Percentiles rank a stretch among this genome's conserved stretches.
Conservation (phyloP, 1,140 invertebrate species). For the Mycetomoellerius zeteki region DNA sequence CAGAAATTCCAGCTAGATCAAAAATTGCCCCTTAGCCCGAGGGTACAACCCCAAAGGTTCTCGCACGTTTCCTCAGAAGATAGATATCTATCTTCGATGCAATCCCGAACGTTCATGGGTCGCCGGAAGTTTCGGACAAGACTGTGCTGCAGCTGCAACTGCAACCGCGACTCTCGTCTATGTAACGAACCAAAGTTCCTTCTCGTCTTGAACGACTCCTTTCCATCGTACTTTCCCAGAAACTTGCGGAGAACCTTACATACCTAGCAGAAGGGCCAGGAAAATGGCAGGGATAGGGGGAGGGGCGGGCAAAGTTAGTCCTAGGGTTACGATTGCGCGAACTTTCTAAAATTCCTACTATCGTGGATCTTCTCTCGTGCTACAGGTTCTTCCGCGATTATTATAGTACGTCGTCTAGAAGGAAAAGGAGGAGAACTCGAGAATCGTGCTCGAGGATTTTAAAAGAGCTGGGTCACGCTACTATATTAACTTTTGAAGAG, state of each 20-base stretch:
- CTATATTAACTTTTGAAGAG: conserved; percentile 36
- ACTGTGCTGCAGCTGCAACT: conserved; percentile 34
- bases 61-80: conserved; percentile 4
- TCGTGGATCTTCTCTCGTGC: conserved; percentile 36
- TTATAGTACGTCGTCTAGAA: background rate
- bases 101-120: conserved; percentile 34
- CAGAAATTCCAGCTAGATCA: conserved; percentile 66
- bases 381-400: conserved; percentile 35
- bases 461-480: conserved; percentile 33
- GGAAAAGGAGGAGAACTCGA: background rate
- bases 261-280: background rate
- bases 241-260: conserved; percentile 20
- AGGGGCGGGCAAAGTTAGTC: background rate
- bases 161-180: conserved; percentile 24
- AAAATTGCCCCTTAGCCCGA: conserved; percentile 49
- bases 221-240: conserved; percentile 43
- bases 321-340: conserved; percentile 46
- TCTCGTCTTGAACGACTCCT: conserved; percentile 34
- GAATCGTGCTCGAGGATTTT: conserved; percentile 8
- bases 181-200: conserved; percentile 69
- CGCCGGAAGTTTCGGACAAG: conserved; percentile 46
- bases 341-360: conserved; percentile 51
- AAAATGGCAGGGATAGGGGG: background rate
- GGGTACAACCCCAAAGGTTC: conserved; percentile 13
- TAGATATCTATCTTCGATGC: conserved; percentile 44